Percentiles rank a stretch among this genome's conserved stretches.
Evolutionary conservation across 2,113 vertebrate genomes (phyloP).

Genomic region (Heloderma charlesbogerti): DNA sequence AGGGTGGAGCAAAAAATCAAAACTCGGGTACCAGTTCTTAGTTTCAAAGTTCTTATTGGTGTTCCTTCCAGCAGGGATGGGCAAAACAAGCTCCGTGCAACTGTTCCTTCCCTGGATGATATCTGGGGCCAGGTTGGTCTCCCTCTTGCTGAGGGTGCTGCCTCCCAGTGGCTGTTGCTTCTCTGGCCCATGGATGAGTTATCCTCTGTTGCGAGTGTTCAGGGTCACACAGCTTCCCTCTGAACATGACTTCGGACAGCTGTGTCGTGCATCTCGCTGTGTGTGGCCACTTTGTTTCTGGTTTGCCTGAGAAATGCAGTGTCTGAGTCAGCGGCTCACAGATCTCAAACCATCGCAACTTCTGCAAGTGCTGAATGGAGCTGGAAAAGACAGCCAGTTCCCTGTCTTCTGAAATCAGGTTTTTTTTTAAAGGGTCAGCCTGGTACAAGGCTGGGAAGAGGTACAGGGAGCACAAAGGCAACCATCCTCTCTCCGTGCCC

Average conservation of each 20-base stretch:
- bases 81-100: not conserved
- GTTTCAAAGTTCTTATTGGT: no score
- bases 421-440: not conserved
- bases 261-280: no score
- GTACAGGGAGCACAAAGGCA: no score
- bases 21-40: no score
- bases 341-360: not conserved
- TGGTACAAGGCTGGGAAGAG: not conserved
- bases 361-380: not conserved
- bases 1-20: no score
- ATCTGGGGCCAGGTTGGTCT: not conserved
- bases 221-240: not conserved
- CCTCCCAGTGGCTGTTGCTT: not conserved
- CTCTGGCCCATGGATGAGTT: not conserved
- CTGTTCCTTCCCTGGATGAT: not conserved
- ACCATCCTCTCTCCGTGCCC: not conserved
- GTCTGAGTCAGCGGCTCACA: no score
- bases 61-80: not conserved
- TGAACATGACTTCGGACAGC: not conserved
- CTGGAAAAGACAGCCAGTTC: not conserved
- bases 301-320: not conserved
- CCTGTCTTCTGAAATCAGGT: not conserved
- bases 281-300: not conserved
- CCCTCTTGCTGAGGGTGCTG: not conserved
- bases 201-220: not conserved